phyloP scores from a whole-genome alignment of 2,113 vertebrate species.

The Glaucidium brasilianum region DNA sequence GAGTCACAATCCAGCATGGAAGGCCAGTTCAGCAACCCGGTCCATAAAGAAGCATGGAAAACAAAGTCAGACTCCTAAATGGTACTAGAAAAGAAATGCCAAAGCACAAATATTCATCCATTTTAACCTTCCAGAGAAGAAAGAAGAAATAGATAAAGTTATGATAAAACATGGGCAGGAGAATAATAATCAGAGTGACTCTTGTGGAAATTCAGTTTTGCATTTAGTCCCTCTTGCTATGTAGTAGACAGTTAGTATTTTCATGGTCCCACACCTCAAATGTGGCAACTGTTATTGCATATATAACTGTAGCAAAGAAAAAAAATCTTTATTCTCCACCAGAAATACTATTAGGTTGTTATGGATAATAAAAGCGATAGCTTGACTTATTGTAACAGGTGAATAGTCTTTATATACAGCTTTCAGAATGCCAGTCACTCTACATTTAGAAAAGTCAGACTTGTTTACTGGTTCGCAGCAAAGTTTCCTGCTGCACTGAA shows the following conservation, averaged over 20 bases:
- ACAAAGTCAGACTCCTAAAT: neutral
- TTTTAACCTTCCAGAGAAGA: neutral
- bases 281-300: neutral
- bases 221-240: neutral
- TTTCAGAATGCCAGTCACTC: slow-evolving; percentile 28
- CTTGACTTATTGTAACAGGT: neutral
- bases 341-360: neutral
- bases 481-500: slow-evolving; percentile 37
- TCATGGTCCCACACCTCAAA: neutral
- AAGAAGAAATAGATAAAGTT: neutral
- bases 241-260: neutral
- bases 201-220: neutral
- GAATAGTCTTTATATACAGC: neutral
- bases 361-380: neutral
- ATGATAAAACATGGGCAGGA: neutral
- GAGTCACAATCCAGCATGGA: neutral
- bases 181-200: neutral
- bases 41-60: neutral
- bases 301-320: neutral
- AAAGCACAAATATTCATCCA: neutral
- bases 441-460: neutral
- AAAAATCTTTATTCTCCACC: neutral
- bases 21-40: neutral
- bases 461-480: neutral
- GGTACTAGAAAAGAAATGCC: neutral